Base-by-base conservation (phyloP, 2,797 vertebrate genomes). In the Trematomus bernacchii region DNA sequence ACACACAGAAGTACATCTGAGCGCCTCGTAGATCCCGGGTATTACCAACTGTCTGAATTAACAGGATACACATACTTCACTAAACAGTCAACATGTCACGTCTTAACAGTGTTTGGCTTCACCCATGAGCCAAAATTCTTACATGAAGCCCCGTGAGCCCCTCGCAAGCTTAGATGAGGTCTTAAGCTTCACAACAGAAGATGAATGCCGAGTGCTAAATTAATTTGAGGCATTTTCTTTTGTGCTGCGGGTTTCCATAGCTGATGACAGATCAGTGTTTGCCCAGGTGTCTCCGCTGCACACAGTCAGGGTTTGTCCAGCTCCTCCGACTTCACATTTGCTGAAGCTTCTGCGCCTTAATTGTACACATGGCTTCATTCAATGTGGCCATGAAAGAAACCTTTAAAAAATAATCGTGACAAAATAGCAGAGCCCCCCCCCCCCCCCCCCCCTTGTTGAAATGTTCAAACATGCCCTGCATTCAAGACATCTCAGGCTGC, bases 201-300 rank as follows among this genome's bases (percentile, higher is more conserved):
- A 93, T 94, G 92, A 95, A 94, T 93, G 92, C 91, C 68, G 92
- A 94, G 92, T 92, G 93, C 93, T 95, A 95, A 95, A 95, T 95
- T 95, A 94, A 92, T 90, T 95, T 95, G 89, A 93, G 91, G 93
- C 91, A 92, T 94, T 93, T 93, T 93, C 91, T 95, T 95, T 95
- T 94, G 93, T 95, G 94, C 80, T 92, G 93, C 93, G 94, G 91
- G 89, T 94, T 96, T 95, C 94, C 93, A 91, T 91, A 93, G 91
- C 87, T 69, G 94, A 95, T 97, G 96, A 96, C 95, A 95, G 95
- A 95, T 91, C 88, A 90, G 93, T 96, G 91, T 96, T 97, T 96
- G 95, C 93, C 95, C 95, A 96, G 96, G 96, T 96, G 95, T 95
- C 93, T 92, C 82, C 78, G 83, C 92, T 91, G 86, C 90, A 93